Percentiles rank a stretch among this genome's conserved stretches.
Evolutionary conservation across 2,797 vertebrate species (phyloP).

Genomic region (Morus bassanus): DNA sequence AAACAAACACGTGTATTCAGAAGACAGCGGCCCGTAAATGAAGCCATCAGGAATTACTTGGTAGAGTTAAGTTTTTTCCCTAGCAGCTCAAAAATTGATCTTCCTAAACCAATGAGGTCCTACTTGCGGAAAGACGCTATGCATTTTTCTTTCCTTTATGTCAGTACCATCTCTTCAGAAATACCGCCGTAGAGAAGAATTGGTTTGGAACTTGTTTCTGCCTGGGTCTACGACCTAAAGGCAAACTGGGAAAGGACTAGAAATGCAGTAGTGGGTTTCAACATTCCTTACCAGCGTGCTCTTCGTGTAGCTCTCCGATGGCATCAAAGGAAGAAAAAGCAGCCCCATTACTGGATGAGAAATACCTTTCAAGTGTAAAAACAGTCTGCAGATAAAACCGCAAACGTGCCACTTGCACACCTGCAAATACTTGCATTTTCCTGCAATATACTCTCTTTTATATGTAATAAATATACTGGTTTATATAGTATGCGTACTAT

Average conservation of each 20-base stretch:
- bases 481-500: background rate
- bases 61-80: background rate
- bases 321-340: background rate
- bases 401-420: background rate
- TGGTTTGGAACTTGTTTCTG: background rate
- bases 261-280: background rate
- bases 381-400: background rate
- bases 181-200: background rate
- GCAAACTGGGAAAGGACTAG: background rate
- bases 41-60: background rate
- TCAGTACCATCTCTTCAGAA: too few species aligned
- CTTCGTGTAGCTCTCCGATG: background rate
- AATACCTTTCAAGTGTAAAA: background rate
- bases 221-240: background rate
- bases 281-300: background rate
- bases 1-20: background rate
- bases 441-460: background rate
- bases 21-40: background rate
- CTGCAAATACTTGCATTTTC: background rate
- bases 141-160: background rate
- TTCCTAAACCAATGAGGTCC: background rate
- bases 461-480: background rate
- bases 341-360: background rate
- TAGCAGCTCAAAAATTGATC: background rate
- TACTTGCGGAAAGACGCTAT: background rate